Conservation (phyloP, 1,140 invertebrate genomes). For the Colletes gigas region DNA sequence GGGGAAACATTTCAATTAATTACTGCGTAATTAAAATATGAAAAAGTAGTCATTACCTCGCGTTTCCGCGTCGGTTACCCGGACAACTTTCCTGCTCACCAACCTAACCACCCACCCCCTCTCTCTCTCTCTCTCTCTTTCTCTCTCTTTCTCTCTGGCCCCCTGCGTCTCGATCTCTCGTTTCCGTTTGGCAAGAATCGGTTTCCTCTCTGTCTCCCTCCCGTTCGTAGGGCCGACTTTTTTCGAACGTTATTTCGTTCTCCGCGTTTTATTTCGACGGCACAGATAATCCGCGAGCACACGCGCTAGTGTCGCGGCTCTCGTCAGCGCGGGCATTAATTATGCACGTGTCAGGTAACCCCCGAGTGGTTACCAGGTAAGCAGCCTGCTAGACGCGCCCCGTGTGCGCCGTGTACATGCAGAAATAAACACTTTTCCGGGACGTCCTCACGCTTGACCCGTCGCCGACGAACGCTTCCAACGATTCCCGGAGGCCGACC, state of each 20-base stretch:
- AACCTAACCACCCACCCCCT: conserved; percentile 1
- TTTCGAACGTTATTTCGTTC: conserved; percentile 23
- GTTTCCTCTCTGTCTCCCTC: conserved; percentile 11
- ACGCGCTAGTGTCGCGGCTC: conserved; percentile 30
- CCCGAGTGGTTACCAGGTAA: conserved; percentile 61
- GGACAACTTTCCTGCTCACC: conserved; percentile 44
- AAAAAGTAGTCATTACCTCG: conserved; percentile 74
- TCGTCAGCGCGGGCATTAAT: conserved; percentile 65
- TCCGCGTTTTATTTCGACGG: conserved; percentile 39
- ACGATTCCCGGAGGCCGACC: background rate
- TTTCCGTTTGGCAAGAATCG: conserved; percentile 31
- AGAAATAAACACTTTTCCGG: conserved; percentile 67
- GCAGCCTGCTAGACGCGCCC: conserved; percentile 29
- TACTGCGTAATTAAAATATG: conserved; percentile 74
- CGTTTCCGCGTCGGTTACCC: conserved; percentile 70
- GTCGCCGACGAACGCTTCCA: conserved; percentile 21
- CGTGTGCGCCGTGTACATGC: conserved; percentile 30
- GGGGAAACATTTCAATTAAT: conserved; percentile 73
- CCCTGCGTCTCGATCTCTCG: too few species aligned
- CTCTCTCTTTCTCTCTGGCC: background rate
- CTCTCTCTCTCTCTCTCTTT: conserved; percentile 22
- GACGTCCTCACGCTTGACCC: conserved; percentile 60
- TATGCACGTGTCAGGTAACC: conserved; percentile 72
- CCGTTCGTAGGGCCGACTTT: conserved; percentile 28
- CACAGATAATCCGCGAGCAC: conserved; percentile 47